phyloP scores from a whole-genome alignment of 2,113 vertebrate genomes.

The Holacanthus passer region DNA sequence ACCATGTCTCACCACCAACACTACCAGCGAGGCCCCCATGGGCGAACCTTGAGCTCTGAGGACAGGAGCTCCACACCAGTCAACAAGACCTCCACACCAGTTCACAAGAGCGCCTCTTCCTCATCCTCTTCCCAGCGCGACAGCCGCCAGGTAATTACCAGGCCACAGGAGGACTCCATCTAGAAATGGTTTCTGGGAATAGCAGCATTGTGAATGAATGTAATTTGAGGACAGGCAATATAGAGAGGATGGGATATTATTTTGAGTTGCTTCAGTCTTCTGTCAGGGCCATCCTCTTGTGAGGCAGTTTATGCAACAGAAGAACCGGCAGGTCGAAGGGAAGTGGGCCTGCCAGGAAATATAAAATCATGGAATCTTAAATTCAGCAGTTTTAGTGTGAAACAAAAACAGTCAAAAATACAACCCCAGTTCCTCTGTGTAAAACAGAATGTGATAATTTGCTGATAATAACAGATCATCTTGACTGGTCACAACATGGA shows the following conservation, averaged over 20 bases:
- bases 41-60: conserved; percentile 93
- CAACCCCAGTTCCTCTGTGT: too few species aligned
- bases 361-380: conserved; percentile 25
- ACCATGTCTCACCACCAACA: conserved; percentile 83
- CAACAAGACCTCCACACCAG: conserved; percentile 92
- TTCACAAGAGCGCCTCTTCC: conserved; percentile 95
- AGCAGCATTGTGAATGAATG: conserved; percentile 22
- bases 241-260: conserved; percentile 4
- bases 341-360: background rate
- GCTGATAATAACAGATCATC: too few species aligned
- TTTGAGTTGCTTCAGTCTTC: conserved; percentile 20
- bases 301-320: conserved; percentile 17
- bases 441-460: too few species aligned
- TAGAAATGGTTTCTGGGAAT: conserved; percentile 4
- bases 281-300: background rate
- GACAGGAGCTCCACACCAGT: conserved; percentile 90
- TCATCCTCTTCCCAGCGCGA: conserved; percentile 94
- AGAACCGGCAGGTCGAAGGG: background rate
- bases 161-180: background rate
- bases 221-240: conserved; percentile 21
- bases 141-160: conserved; percentile 91
- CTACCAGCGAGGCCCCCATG: conserved; percentile 74
- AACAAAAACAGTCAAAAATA: conserved; percentile 4
- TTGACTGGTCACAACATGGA: background rate
- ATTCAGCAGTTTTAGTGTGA: conserved; percentile 14